Conservation (phyloP, 2,113 vertebrate genomes). For the Eonycteris spelaea region DNA sequence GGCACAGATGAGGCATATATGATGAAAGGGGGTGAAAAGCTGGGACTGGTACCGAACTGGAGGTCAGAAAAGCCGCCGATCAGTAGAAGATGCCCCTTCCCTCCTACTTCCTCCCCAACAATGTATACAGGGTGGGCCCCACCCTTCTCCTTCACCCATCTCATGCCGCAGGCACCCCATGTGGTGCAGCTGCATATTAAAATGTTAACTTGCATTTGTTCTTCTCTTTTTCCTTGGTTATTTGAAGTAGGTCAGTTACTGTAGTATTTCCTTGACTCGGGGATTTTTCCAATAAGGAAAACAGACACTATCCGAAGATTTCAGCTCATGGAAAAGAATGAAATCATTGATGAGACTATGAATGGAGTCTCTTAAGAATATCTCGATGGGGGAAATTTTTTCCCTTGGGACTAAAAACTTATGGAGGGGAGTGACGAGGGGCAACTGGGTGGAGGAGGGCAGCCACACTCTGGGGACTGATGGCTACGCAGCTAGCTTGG, state of each 20-base stretch:
- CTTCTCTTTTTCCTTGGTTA: not conserved
- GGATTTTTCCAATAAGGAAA: slow-evolving; percentile 9
- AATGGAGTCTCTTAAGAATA: not conserved
- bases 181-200: not conserved
- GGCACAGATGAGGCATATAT: not conserved
- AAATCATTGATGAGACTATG: not conserved
- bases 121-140: not conserved
- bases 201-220: not conserved
- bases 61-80: not conserved
- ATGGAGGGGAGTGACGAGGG: not conserved
- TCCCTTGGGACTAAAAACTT: not conserved
- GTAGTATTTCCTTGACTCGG: not conserved
- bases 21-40: not conserved
- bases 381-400: not conserved
- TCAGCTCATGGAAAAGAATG: not conserved
- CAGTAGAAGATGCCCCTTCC: fast-evolving
- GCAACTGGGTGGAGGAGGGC: not conserved
- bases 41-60: not conserved
- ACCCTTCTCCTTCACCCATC: not conserved
- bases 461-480: fast-evolving
- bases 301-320: not conserved
- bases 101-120: not conserved
- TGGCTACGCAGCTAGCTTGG: not conserved
- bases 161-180: not conserved
- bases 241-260: not conserved